A percentile compares a stretch with the other conserved stretches of the same genome.
Evolutionary conservation across 1,140 invertebrate species (phyloP).

Genomic region (Dysdera silvatica): DNA sequence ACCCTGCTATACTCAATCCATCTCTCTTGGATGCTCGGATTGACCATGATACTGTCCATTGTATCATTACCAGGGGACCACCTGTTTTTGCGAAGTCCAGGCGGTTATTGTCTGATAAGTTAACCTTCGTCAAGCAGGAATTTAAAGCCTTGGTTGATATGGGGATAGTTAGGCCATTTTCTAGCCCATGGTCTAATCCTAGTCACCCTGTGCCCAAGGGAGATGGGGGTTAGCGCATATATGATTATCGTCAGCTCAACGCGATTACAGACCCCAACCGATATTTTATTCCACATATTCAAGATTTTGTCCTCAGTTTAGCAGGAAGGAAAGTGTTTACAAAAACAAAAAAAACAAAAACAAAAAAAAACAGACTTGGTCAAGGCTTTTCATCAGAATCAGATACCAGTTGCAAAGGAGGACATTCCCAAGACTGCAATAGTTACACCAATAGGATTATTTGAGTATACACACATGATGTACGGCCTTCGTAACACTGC

Average conservation of each 20-base stretch:
- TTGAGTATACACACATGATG: conserved; percentile 23
- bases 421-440: conserved; percentile 28
- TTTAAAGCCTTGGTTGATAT: conserved; percentile 17
- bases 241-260: conserved; percentile 26
- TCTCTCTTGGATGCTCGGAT: no score
- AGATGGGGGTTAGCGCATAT: conserved; percentile 30
- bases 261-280: conserved; percentile 15
- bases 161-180: no score
- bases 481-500: conserved; percentile 27
- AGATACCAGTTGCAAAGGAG: conserved; percentile 10
- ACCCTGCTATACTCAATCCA: no score
- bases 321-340: conserved; percentile 13
- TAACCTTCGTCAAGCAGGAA: not conserved
- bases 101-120: conserved; percentile 1
- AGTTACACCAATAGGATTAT: conserved; percentile 20
- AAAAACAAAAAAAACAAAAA: no score
- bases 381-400: conserved; percentile 20
- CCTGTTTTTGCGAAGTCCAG: conserved; percentile 2
- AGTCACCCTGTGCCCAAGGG: conserved; percentile 28
- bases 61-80: conserved; percentile 3
- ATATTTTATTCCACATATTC: conserved; percentile 23
- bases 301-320: conserved; percentile 11
- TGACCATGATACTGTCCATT: conserved; percentile 1
- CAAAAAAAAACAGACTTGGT: no score
- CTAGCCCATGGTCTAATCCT: conserved; percentile 19